Evolutionary conservation across 2,797 vertebrate species (phyloP).

Genomic region (Alca torda): DNA sequence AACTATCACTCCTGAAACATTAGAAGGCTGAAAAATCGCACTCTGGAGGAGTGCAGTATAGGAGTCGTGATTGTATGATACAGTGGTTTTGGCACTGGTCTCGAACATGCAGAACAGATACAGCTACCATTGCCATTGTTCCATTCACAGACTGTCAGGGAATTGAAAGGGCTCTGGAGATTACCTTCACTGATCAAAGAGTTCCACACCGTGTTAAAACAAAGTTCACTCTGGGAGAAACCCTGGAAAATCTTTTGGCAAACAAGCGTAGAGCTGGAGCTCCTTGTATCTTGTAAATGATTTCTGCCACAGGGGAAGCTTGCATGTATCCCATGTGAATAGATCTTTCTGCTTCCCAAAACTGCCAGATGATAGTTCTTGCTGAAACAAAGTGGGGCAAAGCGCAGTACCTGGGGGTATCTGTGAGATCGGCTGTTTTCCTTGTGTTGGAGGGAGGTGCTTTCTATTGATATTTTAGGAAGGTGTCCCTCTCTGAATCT

Average conservation of each 20-base stretch:
- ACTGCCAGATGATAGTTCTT: background rate
- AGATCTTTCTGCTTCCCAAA: background rate
- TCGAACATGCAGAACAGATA: background rate
- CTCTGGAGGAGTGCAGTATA: background rate
- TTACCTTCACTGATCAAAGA: slow-evolving; percentile 27
- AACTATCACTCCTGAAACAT: background rate
- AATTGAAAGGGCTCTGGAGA: slow-evolving; percentile 20
- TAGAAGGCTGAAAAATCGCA: background rate
- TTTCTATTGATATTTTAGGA: background rate
- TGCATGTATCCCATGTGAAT: background rate
- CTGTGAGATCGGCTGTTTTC: background rate
- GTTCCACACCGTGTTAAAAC: background rate
- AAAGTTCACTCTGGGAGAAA: background rate
- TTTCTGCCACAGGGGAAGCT: background rate
- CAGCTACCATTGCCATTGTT: background rate
- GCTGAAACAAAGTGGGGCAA: background rate
- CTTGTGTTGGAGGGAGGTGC: background rate
- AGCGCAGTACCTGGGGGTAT: background rate
- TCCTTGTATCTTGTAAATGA: background rate
- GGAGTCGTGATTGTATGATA: background rate
- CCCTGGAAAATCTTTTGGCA: background rate
- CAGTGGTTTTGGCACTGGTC: background rate
- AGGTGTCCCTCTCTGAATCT: background rate
- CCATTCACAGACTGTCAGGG: background rate
- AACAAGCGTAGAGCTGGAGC: background rate